These are phyloP conservation scores for Drosophila rubida DNA, from an alignment of 2,888 invertebrate genomes.

Conservation along the genomic window DNA sequence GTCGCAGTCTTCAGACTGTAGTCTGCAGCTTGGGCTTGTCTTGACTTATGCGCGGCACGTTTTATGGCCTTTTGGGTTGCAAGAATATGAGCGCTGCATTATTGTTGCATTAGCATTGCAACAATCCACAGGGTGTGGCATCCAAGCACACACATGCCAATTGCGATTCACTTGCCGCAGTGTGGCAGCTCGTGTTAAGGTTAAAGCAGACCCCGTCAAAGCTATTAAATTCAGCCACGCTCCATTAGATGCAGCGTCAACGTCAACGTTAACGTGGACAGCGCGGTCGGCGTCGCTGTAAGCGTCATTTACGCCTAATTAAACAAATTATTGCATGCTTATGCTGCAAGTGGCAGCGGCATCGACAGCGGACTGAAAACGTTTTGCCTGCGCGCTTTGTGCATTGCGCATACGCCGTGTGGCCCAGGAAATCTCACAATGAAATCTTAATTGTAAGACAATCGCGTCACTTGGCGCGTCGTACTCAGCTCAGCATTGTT, in stretches of 20 bases:
- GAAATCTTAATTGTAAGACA: slow-evolving; percentile 76
- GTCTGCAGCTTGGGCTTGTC: slow-evolving; percentile 1
- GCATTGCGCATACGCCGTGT: slow-evolving; percentile 64
- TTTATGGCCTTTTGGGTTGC: slow-evolving; percentile 55
- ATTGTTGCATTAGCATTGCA: slow-evolving; percentile 35
- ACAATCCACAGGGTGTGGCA: slow-evolving; percentile 58
- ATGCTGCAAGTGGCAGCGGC: slow-evolving; percentile 56
- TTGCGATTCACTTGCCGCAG: slow-evolving; percentile 67
- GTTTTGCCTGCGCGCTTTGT: neutral
- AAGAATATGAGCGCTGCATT: slow-evolving; percentile 47
- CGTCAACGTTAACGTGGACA: slow-evolving; percentile 35
- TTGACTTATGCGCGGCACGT: slow-evolving; percentile 58
- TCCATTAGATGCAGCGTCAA: slow-evolving; percentile 64
- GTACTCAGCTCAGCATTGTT: slow-evolving; percentile 51
- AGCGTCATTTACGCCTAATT: slow-evolving; percentile 78
- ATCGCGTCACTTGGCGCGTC: slow-evolving; percentile 44
- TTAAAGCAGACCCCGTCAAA: slow-evolving; percentile 64
- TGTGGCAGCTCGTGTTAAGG: slow-evolving; percentile 56
- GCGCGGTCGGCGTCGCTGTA: slow-evolving; percentile 47
- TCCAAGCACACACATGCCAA: slow-evolving; percentile 11
- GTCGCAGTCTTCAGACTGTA: neutral
- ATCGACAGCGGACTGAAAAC: slow-evolving; percentile 17
- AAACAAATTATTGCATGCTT: slow-evolving; percentile 77
- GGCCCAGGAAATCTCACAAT: slow-evolving; percentile 72
- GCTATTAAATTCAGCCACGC: slow-evolving; percentile 74